Evolutionary conservation across 2,888 invertebrate species (phyloP), one percentile per base, ranked within the genome.

Genomic region (Synanthedon tipuliformis): DNA sequence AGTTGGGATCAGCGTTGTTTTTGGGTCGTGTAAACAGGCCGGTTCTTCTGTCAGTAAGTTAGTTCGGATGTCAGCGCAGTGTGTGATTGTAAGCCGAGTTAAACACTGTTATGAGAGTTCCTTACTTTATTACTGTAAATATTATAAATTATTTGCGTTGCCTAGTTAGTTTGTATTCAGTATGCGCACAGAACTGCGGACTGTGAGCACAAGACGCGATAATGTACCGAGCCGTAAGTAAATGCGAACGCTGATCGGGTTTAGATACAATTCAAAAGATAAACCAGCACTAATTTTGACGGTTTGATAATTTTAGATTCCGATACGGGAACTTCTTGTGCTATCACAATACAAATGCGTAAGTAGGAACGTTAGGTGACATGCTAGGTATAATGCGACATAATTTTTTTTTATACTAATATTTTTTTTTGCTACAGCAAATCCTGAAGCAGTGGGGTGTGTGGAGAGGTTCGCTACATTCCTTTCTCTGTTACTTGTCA

Each of bases 381-480:
- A 34, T 7, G 0, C 34, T 34, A 27, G 27, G 27, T 27, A 4
- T 5, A 5, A 27, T 27, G 27, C 27, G 27, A 34, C 34, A 34
- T 34, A 8, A 34, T 34, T 45, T n/a, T 3, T 3, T 10, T 45
- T 45, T 1, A 45, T 45, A 12, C 12, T 45, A 5, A n/a, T 15
- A n/a, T 45, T 15, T 5, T 50, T 23, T 18, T 50, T n/a, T 50
- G 23, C 40, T n/a, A 50, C 78, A 92, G 92, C 90, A 63, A 90
- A 91, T 78, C 90, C 91, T 52, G 90, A 90, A 57, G 89, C 90
- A 23, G 91, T 90, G 77, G 91, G 91, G 57, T 90, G 91, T 64
- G 90, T 95, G 62, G 95, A 95, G 78, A 83, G 93, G 60, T 80
- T 92, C 52, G 94, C 94, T 13, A 94, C 93, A 12, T 70, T 92